These are phyloP conservation scores for Eudorcas thomsonii DNA, from an alignment of 2,113 vertebrate genomes.

Conservation along the genomic window DNA sequence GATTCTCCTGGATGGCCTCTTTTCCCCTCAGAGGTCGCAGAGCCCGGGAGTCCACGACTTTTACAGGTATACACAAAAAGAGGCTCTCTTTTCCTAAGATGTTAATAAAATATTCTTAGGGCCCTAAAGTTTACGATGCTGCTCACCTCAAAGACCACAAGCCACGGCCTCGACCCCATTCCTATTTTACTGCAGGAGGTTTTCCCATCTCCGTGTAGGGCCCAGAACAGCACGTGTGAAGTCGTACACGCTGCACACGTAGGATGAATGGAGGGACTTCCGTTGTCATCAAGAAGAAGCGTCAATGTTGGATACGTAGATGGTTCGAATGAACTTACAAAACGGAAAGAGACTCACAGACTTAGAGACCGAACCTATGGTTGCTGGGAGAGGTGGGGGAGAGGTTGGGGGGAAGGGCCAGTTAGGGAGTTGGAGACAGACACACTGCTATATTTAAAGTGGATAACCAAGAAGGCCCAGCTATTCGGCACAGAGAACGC, in stretches of 20 bases:
- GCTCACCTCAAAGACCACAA: not conserved
- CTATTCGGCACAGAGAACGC: not conserved
- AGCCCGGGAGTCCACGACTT: not conserved
- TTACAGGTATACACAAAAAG: not conserved
- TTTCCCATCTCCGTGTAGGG: not conserved
- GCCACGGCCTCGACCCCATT: not conserved
- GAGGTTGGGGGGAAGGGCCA: not conserved
- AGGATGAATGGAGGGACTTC: not conserved
- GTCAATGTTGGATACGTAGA: not conserved
- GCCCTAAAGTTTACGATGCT: not conserved
- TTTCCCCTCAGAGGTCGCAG: not conserved
- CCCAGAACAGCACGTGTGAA: not conserved
- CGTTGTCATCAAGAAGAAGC: no score
- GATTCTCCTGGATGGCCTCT: not conserved
- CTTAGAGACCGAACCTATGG: not conserved
- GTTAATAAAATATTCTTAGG: not conserved
- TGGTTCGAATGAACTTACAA: not conserved
- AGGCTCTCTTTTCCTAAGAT: not conserved
- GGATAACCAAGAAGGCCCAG: not conserved
- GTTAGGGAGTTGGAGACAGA: not conserved
- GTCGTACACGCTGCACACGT: accelerated
- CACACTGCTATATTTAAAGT: not conserved
- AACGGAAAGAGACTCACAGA: not conserved
- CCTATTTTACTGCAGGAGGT: not conserved
- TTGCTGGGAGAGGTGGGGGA: not conserved